These are phyloP conservation scores for Epinotia bilunana DNA, from an alignment of 2,888 invertebrate species.

Conservation along the genomic window DNA sequence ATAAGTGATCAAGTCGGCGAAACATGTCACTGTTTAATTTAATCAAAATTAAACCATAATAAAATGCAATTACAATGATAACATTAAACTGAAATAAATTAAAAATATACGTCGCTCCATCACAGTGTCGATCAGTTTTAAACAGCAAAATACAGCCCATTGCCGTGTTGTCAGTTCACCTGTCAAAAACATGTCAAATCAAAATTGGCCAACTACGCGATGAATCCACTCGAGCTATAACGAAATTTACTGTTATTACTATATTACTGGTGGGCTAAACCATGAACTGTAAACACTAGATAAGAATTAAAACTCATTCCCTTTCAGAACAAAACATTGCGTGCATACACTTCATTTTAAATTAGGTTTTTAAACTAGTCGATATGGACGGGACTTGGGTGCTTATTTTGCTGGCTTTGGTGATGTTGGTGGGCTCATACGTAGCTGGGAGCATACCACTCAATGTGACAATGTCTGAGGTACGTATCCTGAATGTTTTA, in stretches of 20 bases:
- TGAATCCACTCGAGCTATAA: constrained; percentile 31
- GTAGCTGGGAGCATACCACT: constrained; percentile 97
- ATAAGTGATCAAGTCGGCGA: not conserved
- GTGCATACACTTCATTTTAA: constrained; percentile 16
- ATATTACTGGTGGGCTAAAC: constrained; percentile 48
- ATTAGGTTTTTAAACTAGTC: constrained; percentile 47
- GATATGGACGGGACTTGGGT: constrained; percentile 94
- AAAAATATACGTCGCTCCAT: not conserved
- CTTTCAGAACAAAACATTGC: constrained; percentile 36
- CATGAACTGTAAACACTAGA: constrained; percentile 56
- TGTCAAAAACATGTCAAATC: constrained; percentile 43
- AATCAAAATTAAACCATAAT: not conserved
- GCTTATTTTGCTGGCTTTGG: constrained; percentile 91
- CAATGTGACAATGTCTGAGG: constrained; percentile 97
- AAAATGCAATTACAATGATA: not conserved
- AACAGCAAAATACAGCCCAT: constrained; percentile 27
- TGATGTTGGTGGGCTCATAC: constrained; percentile 98
- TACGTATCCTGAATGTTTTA: constrained; percentile 64
- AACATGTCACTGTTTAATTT: not conserved
- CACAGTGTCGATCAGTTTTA: not conserved
- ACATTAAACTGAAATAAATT: not conserved
- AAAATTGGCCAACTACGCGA: constrained; percentile 38
- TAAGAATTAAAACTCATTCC: constrained; percentile 44
- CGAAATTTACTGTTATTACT: constrained; percentile 43
- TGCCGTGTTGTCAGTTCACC: constrained; percentile 42